These are phyloP conservation scores for Catocala nupta DNA, from an alignment of 2,888 invertebrate genomes.

Conservation along the genomic window DNA sequence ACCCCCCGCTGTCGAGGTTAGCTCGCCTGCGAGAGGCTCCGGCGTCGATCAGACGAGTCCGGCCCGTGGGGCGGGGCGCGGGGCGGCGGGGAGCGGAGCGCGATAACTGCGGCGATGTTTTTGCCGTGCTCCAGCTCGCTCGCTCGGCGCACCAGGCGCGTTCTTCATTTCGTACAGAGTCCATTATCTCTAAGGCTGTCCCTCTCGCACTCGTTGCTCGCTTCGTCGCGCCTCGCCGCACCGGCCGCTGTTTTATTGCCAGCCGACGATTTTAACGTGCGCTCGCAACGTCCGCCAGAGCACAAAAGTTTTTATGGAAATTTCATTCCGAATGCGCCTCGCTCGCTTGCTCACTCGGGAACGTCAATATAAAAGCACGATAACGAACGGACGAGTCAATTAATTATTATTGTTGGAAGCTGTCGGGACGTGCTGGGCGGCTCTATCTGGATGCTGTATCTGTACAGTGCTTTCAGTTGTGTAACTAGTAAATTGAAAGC, in stretches of 20 bases:
- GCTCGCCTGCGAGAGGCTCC: conserved; percentile 82
- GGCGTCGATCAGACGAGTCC: conserved; percentile 79
- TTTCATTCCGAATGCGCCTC: conserved; percentile 87
- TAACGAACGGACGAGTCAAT: conserved; percentile 88
- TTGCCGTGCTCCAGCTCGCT: conserved; percentile 84
- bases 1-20: conserved; percentile 85
- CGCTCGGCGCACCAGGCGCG: conserved; percentile 82
- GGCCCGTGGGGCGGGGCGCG: conserved; percentile 65
- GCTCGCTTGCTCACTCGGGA: conserved; percentile 82
- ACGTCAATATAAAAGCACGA: conserved; percentile 87
- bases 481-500: conserved; percentile 38
- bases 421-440: conserved; percentile 79
- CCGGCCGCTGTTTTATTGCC: conserved; percentile 87
- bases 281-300: conserved; percentile 87
- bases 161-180: conserved; percentile 85
- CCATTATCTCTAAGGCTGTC: conserved; percentile 84
- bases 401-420: conserved; percentile 87
- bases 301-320: conserved; percentile 88
- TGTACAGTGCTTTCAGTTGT: conserved; percentile 58
- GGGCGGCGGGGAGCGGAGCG: conserved; percentile 58
- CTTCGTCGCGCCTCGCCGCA: conserved; percentile 85
- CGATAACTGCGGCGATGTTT: conserved; percentile 86
- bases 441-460: conserved; percentile 73
- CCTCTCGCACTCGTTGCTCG: conserved; percentile 75
- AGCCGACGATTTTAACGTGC: conserved; percentile 88